These are phyloP conservation scores for Procavia capensis DNA, from an alignment of 2,113 vertebrate species.

Conservation along the genomic window DNA sequence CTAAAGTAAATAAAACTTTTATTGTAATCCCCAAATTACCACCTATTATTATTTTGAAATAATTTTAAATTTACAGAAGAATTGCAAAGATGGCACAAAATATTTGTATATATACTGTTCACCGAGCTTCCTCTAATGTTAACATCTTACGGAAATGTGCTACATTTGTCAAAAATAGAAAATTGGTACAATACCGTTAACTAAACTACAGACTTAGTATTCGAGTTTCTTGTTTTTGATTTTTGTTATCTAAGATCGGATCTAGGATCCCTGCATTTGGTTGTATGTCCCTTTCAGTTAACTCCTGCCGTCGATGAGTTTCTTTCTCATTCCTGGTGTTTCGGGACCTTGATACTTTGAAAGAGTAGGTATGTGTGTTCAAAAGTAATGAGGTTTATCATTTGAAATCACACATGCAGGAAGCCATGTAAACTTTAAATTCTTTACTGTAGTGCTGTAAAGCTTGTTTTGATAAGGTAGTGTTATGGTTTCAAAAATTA, in stretches of 20 bases:
- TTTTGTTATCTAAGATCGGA: not conserved
- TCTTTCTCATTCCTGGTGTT: not conserved
- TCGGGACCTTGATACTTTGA: not conserved
- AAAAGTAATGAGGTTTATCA: conserved; percentile 13
- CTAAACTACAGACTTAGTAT: not conserved
- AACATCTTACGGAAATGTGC: no score
- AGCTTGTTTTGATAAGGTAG: not conserved
- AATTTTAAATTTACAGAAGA: conserved; percentile 16
- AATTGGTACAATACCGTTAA: no score
- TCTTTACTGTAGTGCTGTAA: conserved; percentile 23
- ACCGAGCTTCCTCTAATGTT: no score
- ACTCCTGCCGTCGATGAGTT: not conserved
- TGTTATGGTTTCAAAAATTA: conserved; percentile 48
- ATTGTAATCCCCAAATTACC: not conserved
- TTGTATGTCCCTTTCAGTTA: not conserved
- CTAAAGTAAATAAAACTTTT: conserved; percentile 24
- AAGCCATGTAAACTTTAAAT: not conserved
- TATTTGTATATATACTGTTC: not conserved
- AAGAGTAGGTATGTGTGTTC: not conserved
- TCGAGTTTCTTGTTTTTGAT: not conserved
- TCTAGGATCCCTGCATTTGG: not conserved
- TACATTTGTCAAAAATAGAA: no score
- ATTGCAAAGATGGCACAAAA: not conserved
- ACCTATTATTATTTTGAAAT: conserved; percentile 14
- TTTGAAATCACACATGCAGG: not conserved